phyloP scores from a whole-genome alignment of 1,140 invertebrate genomes.

The Drosophila subobscura region DNA sequence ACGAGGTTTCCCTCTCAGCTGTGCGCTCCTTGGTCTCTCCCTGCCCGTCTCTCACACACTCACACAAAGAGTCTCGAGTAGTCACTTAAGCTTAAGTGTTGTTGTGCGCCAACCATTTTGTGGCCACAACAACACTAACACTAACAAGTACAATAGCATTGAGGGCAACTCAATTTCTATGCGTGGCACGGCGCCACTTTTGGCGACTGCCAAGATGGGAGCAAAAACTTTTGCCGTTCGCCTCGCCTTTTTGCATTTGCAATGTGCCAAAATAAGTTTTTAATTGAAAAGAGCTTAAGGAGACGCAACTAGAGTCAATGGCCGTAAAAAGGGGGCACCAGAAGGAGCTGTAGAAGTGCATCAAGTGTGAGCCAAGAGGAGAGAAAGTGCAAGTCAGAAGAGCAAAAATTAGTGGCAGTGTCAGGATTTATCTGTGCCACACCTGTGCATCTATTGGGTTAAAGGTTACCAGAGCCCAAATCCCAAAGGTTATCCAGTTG shows the following conservation, averaged over 20 bases:
- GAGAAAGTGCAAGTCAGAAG: too few species aligned
- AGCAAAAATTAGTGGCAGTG: too few species aligned
- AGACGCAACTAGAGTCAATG: conserved; percentile 19
- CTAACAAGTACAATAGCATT: conserved; percentile 50
- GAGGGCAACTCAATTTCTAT: conserved; percentile 74
- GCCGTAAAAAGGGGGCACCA: conserved; percentile 10
- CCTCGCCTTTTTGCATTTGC: conserved; percentile 34
- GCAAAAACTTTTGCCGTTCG: conserved; percentile 32
- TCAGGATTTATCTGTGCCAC: too few species aligned
- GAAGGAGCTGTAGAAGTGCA: conserved; percentile 7
- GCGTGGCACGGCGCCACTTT: conserved; percentile 58
- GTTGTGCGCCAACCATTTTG: conserved; percentile 77
- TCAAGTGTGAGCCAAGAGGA: conserved; percentile 9
- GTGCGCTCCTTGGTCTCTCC: conserved; percentile 4
- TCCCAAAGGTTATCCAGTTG: too few species aligned
- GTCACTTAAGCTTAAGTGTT: conserved; percentile 78
- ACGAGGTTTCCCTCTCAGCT: conserved; percentile 24
- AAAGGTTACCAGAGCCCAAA: too few species aligned
- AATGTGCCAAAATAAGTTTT: conserved; percentile 62
- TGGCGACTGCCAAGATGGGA: conserved; percentile 26
- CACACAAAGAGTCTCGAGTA: conserved; percentile 61
- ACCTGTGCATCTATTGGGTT: too few species aligned
- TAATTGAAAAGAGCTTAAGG: conserved; percentile 50
- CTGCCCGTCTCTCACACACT: not conserved
- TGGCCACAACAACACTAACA: conserved; percentile 58